Evolutionary conservation across 1,140 invertebrate genomes (phyloP).

Genomic region (Dryas iulia): DNA sequence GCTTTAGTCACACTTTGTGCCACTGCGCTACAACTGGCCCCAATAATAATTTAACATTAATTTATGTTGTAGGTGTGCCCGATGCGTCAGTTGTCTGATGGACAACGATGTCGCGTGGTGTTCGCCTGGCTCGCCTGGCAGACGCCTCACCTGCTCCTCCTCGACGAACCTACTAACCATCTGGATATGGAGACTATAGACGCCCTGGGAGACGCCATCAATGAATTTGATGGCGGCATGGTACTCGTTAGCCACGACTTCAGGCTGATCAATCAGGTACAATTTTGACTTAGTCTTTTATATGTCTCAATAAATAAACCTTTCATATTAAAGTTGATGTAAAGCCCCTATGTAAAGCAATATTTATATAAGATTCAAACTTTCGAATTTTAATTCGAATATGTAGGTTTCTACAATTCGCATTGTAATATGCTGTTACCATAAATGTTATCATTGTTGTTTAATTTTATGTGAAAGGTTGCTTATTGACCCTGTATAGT

Average conservation of each 20-base stretch:
- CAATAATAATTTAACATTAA: background rate
- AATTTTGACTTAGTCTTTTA: background rate
- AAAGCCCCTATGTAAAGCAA: too few relatives aligned
- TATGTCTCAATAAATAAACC: background rate
- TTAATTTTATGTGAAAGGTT: too few relatives aligned
- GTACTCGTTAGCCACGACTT: slow-evolving; percentile 99
- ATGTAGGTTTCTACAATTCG: too few relatives aligned
- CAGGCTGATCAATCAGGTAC: slow-evolving; percentile 97
- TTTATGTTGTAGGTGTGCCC: slow-evolving; percentile 91
- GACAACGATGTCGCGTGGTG: slow-evolving; percentile 98
- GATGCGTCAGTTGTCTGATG: slow-evolving; percentile 98
- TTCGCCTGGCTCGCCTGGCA: slow-evolving; percentile 99
- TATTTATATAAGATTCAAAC: too few relatives aligned
- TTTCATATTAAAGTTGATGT: too few relatives aligned
- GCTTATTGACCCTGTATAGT: too few relatives aligned
- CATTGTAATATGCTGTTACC: too few relatives aligned
- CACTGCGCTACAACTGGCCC: too few relatives aligned
- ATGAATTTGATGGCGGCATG: slow-evolving; percentile 98
- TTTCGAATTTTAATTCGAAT: too few relatives aligned
- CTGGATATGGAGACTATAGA: slow-evolving; percentile 99
- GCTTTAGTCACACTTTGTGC: too few relatives aligned
- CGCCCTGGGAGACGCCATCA: slow-evolving; percentile 97
- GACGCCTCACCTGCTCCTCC: slow-evolving; percentile 94
- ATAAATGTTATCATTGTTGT: too few relatives aligned
- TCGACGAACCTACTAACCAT: slow-evolving; percentile 99